Evolutionary conservation across 2,797 vertebrate genomes (phyloP).

Genomic region (Microctenopoma lineatum): DNA sequence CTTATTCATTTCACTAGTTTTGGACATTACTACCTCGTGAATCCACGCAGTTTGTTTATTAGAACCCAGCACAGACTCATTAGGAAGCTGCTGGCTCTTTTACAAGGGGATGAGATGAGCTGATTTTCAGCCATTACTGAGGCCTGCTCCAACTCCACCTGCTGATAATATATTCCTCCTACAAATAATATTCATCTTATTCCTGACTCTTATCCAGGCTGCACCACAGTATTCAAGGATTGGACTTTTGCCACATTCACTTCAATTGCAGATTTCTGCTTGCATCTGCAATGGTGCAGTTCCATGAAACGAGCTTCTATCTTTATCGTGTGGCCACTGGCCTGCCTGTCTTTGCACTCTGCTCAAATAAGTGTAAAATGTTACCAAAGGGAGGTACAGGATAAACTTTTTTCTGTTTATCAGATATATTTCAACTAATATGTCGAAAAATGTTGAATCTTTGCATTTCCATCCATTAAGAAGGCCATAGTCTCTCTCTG

Average conservation of each 20-base stretch:
- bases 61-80: not conserved
- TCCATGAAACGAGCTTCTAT: not conserved
- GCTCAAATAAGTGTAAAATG: not conserved
- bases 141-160: constrained; percentile 11
- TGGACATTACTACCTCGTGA: not conserved
- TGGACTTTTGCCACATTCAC: constrained; percentile 5
- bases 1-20: no score
- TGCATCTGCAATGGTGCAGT: not conserved
- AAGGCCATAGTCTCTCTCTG: no score
- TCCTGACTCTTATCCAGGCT: constrained; percentile 24
- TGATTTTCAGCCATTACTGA: constrained; percentile 13
- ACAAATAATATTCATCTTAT: constrained; percentile 19
- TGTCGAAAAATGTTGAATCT: no score
- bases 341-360: not conserved
- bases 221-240: constrained; percentile 1
- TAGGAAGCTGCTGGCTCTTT: constrained; percentile 6
- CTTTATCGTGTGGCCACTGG: not conserved
- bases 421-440: no score
- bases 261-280: constrained; percentile 3
- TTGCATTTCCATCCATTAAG: no score
- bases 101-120: constrained; percentile 14
- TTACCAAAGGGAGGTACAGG: not conserved
- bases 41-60: not conserved
- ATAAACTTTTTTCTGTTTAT: no score
- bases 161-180: constrained; percentile 25